Evolutionary conservation across 2,113 vertebrate species (phyloP), one percentile per base, ranked within the genome.

Genomic region (Equus przewalskii): DNA sequence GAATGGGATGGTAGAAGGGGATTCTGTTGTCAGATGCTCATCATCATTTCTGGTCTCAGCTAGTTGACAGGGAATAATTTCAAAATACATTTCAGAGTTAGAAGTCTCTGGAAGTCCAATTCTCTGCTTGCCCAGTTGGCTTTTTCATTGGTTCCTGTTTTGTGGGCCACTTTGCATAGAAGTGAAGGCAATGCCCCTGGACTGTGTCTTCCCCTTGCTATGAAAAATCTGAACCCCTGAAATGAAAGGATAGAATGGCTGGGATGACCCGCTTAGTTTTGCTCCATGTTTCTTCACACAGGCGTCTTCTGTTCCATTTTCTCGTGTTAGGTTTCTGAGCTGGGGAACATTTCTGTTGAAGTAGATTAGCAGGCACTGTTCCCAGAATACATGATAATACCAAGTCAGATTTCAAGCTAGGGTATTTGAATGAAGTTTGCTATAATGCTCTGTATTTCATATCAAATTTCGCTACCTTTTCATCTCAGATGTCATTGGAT

Each of bases 391-490:
- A 30, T 91, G 94, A 46, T n/a, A 36, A 89, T 4, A 49, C 65
- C 49, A 73, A 8, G 13, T 4, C 2, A n/a, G 41, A 22, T 93
- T 75, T 87, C 62, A 78, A 41, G 64, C 65, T 11, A 8, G 60
- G 46, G 58, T 3, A 36, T 70, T 13, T 72, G 65, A 97, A 73
- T 11, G 19, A 79, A 95, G 72, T 92, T 30, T 46, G 51, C 85
- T n/a, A 11, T 56, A 51, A 49, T 13, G 44, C 3, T 12, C 30
- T 78, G 46, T 33, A 41, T 97, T 97, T 96, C 30, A 1, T 64
- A 65, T 41, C 91, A 81, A 62, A 96, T 41, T 65, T 93, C 86
- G 92, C 92, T 73, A 21, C 81, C 26, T 80, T 97, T 98, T 89
- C 67, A 10, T 95, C 98, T 96, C 73, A 19, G 94, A 91, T 94